Evolutionary conservation across 2,888 invertebrate genomes (phyloP), one percentile per base, ranked within the genome.

Genomic region (Ichneumoninae sp.): DNA sequence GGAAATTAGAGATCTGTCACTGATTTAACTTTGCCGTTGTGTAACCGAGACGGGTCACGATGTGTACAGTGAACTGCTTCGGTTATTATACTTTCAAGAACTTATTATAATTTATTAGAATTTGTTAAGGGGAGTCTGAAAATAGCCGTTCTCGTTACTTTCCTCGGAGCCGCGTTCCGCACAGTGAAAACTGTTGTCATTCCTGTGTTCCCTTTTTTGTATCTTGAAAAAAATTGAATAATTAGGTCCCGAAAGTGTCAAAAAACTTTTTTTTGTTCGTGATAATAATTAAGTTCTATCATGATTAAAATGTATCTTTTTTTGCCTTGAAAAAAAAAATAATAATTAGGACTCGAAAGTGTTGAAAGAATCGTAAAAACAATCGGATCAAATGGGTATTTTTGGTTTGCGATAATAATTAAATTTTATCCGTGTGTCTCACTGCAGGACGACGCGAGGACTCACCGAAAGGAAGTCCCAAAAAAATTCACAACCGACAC

Each of bases 381-480:
- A 33, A 33, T 33, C 33, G 0, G 5, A 33, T 33, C 33, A 33
- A 33, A 1, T 33, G 5, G 33, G 5, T 33, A 0, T 33, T 33
- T 33, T 33, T 33, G 0, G 6, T 33, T 33, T 6, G 6, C 33
- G 4, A 33, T 5, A 33, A 5, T 33, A 60, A 36, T 75, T 52
- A 8, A 47, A 19, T 47, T n/a, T 1, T 68, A 57, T 26, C 57
- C 4, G 3, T n/a, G 30, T 40, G 71, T 22, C 36, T 52, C 16
- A 40, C 16, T 65, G 26, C 30, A 16, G 44, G 16, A 47, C 47
- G 30, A 50, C 3, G 36, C 16, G 70, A 30, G 77, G 72, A 87
- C 87, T 81, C 81, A 89, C 89, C 88, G 88, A 86, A 26, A 87
- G 68, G 72, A 87, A 82, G 75, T 87, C 82, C 85, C 78, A 87